Conservation (phyloP, 2,113 vertebrate genomes). For the Chloroceryle aenea region DNA sequence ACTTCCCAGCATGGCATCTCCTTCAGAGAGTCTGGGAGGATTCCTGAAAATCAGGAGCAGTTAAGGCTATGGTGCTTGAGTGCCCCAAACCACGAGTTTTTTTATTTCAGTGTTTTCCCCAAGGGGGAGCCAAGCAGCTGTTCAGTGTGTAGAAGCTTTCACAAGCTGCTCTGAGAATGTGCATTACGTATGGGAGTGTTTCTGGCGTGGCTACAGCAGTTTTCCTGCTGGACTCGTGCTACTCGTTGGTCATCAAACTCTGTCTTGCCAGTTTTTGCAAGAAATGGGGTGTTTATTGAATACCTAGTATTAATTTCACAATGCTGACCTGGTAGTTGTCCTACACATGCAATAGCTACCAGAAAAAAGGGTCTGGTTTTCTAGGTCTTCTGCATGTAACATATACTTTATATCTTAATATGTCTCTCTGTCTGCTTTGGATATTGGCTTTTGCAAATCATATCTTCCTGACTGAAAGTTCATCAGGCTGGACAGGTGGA, state of each 20-base stretch:
- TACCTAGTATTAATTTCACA: background rate
- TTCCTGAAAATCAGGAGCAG: slow-evolving; percentile 6
- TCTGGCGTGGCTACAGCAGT: background rate
- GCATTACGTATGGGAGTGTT: background rate
- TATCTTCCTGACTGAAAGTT: background rate
- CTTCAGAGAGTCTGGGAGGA: background rate
- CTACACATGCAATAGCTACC: fast-evolving
- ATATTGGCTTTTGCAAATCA: background rate
- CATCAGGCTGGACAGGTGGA: background rate
- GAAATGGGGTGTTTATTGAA: background rate
- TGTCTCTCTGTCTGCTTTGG: background rate
- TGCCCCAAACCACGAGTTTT: background rate
- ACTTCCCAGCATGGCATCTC: background rate
- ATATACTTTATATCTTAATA: background rate
- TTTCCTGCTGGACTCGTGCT: background rate
- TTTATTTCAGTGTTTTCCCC: slow-evolving; percentile 18
- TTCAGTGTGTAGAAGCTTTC: background rate
- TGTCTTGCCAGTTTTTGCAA: background rate
- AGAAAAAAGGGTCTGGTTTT: background rate
- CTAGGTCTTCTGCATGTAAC: background rate
- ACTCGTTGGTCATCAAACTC: background rate
- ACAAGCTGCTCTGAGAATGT: background rate
- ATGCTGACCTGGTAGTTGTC: background rate
- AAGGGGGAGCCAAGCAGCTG: slow-evolving; percentile 41
- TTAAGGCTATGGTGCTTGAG: background rate